Evolutionary conservation across 2,888 invertebrate species (phyloP), one percentile per base, ranked within the genome.

Genomic region (Margaritifera margaritifera): DNA sequence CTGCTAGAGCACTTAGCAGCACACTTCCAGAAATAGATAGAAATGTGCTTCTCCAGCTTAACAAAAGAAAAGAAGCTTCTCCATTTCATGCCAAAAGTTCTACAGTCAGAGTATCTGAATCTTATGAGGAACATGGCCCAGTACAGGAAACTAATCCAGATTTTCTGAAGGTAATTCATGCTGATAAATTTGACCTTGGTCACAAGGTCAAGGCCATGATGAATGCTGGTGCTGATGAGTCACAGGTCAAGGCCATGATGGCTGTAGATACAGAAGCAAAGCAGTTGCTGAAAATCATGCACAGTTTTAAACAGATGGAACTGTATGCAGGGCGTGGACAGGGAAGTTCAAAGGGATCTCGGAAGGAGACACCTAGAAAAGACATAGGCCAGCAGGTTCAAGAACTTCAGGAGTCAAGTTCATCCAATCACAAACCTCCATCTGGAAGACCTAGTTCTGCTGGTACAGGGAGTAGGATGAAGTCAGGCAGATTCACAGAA

Each of bases 251-350:
- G 59, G 79, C 77, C 25, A 79, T 81, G 81, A 64, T 81, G 61
- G 66, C 68, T 59, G 79, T 75, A 22, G 84, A 85, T 52, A 79
- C 78, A 61, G 85, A 85, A 62, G 77, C 81, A 1, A 76, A 83
- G 59, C 83, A 85, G 65, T 60, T 86, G 55, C 83, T 81, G 27
- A 84, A 80, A 63, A 82, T 87, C 20, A 81, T 86, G 79, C 84
- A 85, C 75, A 85, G 84, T 65, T 81, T 86, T 57, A 73, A 77
- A 42, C 78, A 86, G 57, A 82, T 88, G 84, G 86, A 85, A 64
- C 79, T 88, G n/a, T 83, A 85, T 71, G 84, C 84, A n/a, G 80
- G 83, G 4, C 73, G 71, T 54, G 75, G 71, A 25, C 67, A 69
- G n/a, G 66, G 63, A 27, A 67, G 64, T 55, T 68, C 74, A 24